Evolutionary conservation across 1,140 invertebrate species (phyloP), one percentile per base, ranked within the genome.

Genomic region (Eueides isabella): DNA sequence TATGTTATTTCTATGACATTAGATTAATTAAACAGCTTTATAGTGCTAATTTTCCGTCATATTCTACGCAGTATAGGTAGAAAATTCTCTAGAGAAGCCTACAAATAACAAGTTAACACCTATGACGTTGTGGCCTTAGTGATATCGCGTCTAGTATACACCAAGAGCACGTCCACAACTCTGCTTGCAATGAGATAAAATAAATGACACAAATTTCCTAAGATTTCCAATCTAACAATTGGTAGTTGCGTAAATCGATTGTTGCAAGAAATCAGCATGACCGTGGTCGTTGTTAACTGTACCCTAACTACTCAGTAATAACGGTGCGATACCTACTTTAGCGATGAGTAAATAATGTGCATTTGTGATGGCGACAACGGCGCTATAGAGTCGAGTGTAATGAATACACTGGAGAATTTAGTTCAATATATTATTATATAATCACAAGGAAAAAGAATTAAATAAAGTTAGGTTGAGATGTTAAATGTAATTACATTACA

Each of bases 261-360:
- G 67, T 64, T 31, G 35, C 31, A 44, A 71, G 44, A 75, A 71
- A 75, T 71, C 73, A 23, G 73, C 67, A 63, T 67, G 73, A 70
- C 73, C 67, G 68, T 67, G 31, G 33, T 75, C 67, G 67, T 61
- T 11, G 28, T 62, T 75, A 75, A 75, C 73, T 71, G 73, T 75
- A 67, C 29, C 14, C 12, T 63, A 38, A 62, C 41, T 41, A 35
- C 33, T 74, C 29, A 19, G 29, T 55, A 65, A 35, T 65, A 74
- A 74, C 72, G 55, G 72, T 68, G 33, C 55, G 30, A 26, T 55
- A 68, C 12, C 30, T 4, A 61, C 19, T 41, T 41, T 23, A n/a
- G 48, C 62, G 30, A 71, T 64, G 69, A 41, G 69, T 71, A 64
- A 38, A 63, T 71, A 63, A 71, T 71, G 69, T 44, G 4, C 5